Conservation (phyloP, 2,797 vertebrate genomes). For the Gouania willdenowi region DNA sequence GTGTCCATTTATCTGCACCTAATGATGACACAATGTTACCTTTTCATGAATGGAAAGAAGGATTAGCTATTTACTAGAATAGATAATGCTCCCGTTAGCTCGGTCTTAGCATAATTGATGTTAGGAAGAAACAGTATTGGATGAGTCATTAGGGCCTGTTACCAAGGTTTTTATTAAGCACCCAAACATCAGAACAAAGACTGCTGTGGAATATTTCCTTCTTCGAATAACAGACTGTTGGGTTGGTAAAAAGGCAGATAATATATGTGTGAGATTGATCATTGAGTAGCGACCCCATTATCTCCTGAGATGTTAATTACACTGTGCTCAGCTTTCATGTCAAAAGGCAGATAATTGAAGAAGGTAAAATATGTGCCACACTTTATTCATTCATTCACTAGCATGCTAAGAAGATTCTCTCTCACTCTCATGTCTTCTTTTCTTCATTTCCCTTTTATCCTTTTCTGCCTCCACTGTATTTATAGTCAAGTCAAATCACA, state of each 20-base stretch:
- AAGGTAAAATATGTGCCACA: slow-evolving; percentile 78
- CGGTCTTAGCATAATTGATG: slow-evolving; percentile 49
- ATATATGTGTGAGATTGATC: slow-evolving; percentile 82
- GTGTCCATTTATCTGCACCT: slow-evolving; percentile 16
- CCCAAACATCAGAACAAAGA: slow-evolving; percentile 24
- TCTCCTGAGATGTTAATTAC: slow-evolving; percentile 83
- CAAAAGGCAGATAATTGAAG: slow-evolving; percentile 83
- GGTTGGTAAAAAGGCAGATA: slow-evolving; percentile 73
- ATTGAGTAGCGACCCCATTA: slow-evolving; percentile 82
- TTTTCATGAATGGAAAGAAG: slow-evolving; percentile 1
- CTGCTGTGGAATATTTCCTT: slow-evolving; percentile 39
- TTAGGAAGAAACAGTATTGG: slow-evolving; percentile 58
- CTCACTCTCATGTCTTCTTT: slow-evolving; percentile 17
- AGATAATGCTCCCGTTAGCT: slow-evolving; percentile 16
- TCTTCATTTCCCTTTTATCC: slow-evolving; percentile 7
- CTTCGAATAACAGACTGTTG: slow-evolving; percentile 57
- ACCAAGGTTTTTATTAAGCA: slow-evolving; percentile 57
- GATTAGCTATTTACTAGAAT: slow-evolving; percentile 28
- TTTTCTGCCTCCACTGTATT: slow-evolving; percentile 58
- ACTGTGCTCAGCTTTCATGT: slow-evolving; percentile 78
- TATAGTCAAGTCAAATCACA: slow-evolving; percentile 66
- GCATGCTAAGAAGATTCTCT: slow-evolving; percentile 54
- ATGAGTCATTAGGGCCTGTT: slow-evolving; percentile 64
- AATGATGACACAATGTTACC: slow-evolving; percentile 12
- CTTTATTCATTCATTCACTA: slow-evolving; percentile 79